Evolutionary conservation across 1,140 invertebrate genomes (phyloP), one percentile per base, ranked within the genome.

Genomic region (Drosophila quadrilineata): DNA sequence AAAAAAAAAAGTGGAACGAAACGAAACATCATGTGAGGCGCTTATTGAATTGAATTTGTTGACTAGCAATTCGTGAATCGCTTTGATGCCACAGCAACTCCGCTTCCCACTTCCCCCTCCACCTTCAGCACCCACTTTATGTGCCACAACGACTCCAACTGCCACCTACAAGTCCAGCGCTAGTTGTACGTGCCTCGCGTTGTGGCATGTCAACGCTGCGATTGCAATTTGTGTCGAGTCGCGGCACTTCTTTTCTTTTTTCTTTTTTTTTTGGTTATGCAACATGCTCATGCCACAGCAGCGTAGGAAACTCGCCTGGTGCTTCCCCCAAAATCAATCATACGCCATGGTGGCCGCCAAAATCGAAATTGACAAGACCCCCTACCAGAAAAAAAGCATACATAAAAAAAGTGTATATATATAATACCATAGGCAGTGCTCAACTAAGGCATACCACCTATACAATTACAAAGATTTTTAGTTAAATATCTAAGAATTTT

Each of bases 1-100:
- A 14, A 22, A 36, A 38, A 40, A 35, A 26, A 22, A 19, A 38
- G 45, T 59, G 62, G 50, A 54, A 54, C 22, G 19, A 22, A 71
- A 72, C 63, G 62, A 75, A 41, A 54, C 54, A 65, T 12, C 24
- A 22, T 84, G 57, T 68, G 71, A 69, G 59, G 50, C 64, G 77
- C 72, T 70, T 82, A 82, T 82, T 76, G 77, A 84, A 85, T 71
- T 50, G 58, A 74, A 77, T 84, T 84, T 77, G 79, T 85, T 82
- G 79, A 77, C 77, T 77, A 63, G 77, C 41, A 64, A 57, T 72
- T 72, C 54, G 54, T 65, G 43, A 35, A 45, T 29, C 16, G 31
- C 38, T 52, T 62, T 56, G 59, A 75, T 28, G 28, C 70, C 69
- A 64, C 79, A 77, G 72, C 76, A 76, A 77, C 46, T 65, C 10